Base-by-base conservation (phyloP, 2,113 vertebrate species). In the Todiramphus chloris region DNA sequence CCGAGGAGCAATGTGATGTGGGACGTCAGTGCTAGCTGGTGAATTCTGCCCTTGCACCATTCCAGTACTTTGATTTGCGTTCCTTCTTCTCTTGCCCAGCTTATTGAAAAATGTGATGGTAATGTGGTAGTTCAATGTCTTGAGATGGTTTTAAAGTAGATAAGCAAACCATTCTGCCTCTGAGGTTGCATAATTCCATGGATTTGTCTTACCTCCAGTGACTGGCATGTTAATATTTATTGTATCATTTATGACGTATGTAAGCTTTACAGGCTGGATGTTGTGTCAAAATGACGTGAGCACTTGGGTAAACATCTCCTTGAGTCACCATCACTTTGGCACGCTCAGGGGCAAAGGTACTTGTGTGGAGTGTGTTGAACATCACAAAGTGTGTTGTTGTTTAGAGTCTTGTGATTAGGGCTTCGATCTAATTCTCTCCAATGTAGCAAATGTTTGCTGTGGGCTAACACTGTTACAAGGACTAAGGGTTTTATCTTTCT, bases 361-460 rank as follows among this genome's bases (percentile, higher is more conserved):
- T 95, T 63, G 64, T 73, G 74, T 86, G 68, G 86, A 90, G 30
- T 95, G 60, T 93, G 91, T 96, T 83, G 69, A 95, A 89, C 85
- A 91, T 87, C 83, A 74, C 67, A 76, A 87, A 93, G 63, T 0
- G 44, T 96, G 63, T 27, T 74, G 20, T 81, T 86, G 87, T 94
- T 93, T 83, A 35, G 58, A 93, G 92, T 97, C 83, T 96, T 74
- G 93, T 95, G 95, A 60, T 91, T 89, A 94, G 78, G 74, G 70
- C 83, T 89, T 95, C 0, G 0, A 76, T 93, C 76, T 67, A 56
- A 56, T 66, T 92, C 69, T 91, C 77, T 76, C 89, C 89, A 83
- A 73, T 82, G 94, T 95, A 97, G 95, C 95, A 93, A 83, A 93
- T 83, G 89, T 97, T 95, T 79, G 77, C 83, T 90, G 80, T 90